Base-by-base conservation (phyloP, 2,113 vertebrate species). In the Aspidoscelis tigris region DNA sequence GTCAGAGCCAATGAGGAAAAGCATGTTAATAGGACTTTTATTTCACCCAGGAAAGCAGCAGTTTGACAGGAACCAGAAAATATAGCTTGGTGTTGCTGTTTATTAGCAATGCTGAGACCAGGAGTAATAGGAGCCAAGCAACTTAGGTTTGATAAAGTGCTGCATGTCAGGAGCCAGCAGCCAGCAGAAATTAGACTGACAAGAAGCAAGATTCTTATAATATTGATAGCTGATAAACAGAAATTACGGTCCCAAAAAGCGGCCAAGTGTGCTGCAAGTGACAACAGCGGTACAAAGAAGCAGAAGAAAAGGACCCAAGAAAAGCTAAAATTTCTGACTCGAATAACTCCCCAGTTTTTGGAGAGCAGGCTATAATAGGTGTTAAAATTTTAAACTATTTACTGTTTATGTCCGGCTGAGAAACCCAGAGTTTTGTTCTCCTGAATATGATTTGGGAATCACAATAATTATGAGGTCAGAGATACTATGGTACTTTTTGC, bases 11-110 rank as follows among this genome's bases (percentile, higher is more conserved):
- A 97, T 97, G 97, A 98, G 97, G 96, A 97, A 96, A 94, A 96
- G 96, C 97, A 97, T 97, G 97, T 97, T 98, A 98, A 99, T 98
- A 97, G 97, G 96, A 97, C 96, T 97, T 99, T 97, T 97, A 98
- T 97, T 97, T 97, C 96, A 96, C 97, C 97, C 95, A 92, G 93
- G 96, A 97, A 97, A 96, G 94, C 93, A 84, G 94, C 85, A 80
- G 93, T 87, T 94, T 97, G 97, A 97, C 97, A 98, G 95, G 93
- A 93, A 91, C 91, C 78, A 93, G 94, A 87, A 97, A 96, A 96
- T 95, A 96, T 87, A 94, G 94, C 95, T 91, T 91, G 93, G 90
- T 93, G 94, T 93, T 94, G 94, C 93, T 96, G 94, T 96, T 96
- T 97, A 96, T 97, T 96, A 96, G 96, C 92, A 88, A 90, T 87